Evolutionary conservation across 2,888 invertebrate species (phyloP).

Genomic region (Seira musarum): DNA sequence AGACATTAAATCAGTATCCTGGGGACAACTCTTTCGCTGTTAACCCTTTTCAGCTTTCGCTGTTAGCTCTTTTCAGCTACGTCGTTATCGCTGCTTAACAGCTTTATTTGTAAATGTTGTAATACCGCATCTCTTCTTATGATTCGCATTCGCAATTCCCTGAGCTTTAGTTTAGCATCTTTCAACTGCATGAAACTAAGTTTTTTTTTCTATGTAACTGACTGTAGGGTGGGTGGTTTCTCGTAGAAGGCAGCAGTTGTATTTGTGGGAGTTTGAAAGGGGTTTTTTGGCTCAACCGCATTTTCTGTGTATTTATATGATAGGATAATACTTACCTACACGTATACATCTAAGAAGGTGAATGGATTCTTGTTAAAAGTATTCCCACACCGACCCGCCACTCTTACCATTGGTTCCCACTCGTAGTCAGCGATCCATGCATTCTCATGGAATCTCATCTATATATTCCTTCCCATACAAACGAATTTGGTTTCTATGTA

Average conservation of each 20-base stretch:
- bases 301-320: background rate
- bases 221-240: background rate
- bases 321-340: conserved; percentile 14
- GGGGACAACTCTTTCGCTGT: no score
- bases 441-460: conserved; percentile 64
- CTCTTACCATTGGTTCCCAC: conserved; percentile 63
- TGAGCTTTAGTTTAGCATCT: background rate
- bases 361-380: conserved; percentile 51
- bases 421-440: conserved; percentile 50
- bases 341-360: conserved; percentile 16
- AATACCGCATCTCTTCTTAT: no score
- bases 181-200: background rate
- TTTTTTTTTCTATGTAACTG: background rate
- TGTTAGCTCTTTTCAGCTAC: no score
- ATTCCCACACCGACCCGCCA: conserved; percentile 66
- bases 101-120: no score
- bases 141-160: background rate
- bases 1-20: no score
- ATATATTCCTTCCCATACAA: conserved; percentile 9
- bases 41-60: no score
- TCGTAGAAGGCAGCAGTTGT: no score
- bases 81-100: no score
- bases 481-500: background rate
- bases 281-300: conserved; percentile 39
- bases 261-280: conserved; percentile 36